Evolutionary conservation across 1,140 invertebrate genomes (phyloP).

Genomic region (Formica exsecta): DNA sequence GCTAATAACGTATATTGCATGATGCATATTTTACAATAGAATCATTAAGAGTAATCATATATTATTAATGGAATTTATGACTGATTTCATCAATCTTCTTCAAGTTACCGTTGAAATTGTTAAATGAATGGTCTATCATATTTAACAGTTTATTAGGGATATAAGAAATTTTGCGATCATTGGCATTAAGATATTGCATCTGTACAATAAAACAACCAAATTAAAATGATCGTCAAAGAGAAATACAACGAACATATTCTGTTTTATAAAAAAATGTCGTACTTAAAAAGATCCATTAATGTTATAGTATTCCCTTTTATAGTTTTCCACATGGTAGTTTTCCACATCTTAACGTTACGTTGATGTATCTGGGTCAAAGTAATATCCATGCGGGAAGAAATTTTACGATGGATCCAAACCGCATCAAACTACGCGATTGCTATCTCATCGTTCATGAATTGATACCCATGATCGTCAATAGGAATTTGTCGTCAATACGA

Average conservation of each 20-base stretch:
- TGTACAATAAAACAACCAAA: neutral
- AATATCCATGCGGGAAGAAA: neutral
- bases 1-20: neutral
- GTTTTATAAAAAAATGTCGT: neutral
- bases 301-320: too few relatives aligned
- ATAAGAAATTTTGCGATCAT: neutral
- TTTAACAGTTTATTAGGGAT: neutral
- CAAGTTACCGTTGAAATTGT: neutral
- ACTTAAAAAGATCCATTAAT: neutral
- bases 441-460: neutral
- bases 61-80: constrained; percentile 39
- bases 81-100: constrained; percentile 26
- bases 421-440: neutral
- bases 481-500: constrained; percentile 33
- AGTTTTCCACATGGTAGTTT: too few relatives aligned
- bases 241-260: neutral
- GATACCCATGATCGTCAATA: neutral
- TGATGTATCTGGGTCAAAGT: too few relatives aligned
- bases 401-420: neutral
- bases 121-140: neutral
- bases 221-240: neutral
- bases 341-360: too few relatives aligned
- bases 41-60: neutral
- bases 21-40: neutral
- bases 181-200: neutral